phyloP scores from a whole-genome alignment of 2,888 invertebrate genomes.

The Hesperia comma region DNA sequence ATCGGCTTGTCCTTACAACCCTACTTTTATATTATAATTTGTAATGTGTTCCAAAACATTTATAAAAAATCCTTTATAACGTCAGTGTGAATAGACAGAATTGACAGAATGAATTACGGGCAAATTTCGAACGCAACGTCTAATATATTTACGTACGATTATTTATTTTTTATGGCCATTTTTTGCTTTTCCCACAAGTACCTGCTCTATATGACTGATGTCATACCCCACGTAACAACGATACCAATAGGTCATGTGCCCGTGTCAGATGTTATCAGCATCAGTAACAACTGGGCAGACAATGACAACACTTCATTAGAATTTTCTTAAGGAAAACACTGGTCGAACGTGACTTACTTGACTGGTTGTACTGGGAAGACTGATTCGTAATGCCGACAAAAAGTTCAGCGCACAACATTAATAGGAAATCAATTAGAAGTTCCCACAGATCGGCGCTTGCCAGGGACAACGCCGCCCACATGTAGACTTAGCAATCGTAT shows the following conservation, averaged over 20 bases:
- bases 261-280: constrained; percentile 17
- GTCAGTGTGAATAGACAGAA: too few relatives aligned
- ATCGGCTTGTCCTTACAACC: too few relatives aligned
- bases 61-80: too few relatives aligned
- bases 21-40: too few relatives aligned
- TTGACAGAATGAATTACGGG: too few relatives aligned
- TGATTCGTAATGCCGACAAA: constrained; percentile 40
- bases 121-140: too few relatives aligned
- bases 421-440: constrained; percentile 57
- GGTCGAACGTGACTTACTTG: constrained; percentile 20
- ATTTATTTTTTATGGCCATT: neutral
- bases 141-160: too few relatives aligned
- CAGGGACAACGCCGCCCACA: constrained; percentile 47
- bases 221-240: neutral
- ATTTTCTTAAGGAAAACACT: constrained; percentile 27
- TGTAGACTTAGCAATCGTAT: constrained; percentile 34
- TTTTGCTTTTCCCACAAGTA: neutral
- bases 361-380: constrained; percentile 23
- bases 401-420: constrained; percentile 46
- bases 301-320: constrained; percentile 30
- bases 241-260: neutral
- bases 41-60: too few relatives aligned
- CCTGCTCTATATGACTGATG: neutral
- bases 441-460: constrained; percentile 49
- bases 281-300: neutral